These are phyloP conservation scores for Siniperca chuatsi DNA, from an alignment of 2,113 vertebrate genomes.

Conservation along the genomic window DNA sequence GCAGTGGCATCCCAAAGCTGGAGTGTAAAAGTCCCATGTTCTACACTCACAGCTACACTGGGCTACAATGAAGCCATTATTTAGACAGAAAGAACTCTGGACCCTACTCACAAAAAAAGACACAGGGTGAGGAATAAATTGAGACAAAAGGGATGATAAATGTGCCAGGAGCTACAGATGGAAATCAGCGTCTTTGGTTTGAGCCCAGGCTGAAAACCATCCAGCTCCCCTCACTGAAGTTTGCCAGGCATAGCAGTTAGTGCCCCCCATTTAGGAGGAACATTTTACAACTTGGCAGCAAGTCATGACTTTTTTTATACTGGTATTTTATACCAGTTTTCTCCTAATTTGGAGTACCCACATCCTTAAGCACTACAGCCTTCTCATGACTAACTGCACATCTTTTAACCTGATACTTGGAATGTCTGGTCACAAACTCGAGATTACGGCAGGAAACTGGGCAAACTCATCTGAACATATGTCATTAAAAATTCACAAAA, in stretches of 20 bases:
- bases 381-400: not conserved
- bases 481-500: not conserved
- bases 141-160: not conserved
- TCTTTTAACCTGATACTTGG: not conserved
- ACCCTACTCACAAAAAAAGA: not conserved
- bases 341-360: not conserved
- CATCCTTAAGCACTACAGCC: not conserved
- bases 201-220: slow-evolving; percentile 10
- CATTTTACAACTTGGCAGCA: not conserved
- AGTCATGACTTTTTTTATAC: not conserved
- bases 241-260: not conserved
- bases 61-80: not conserved
- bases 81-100: not conserved
- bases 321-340: not conserved
- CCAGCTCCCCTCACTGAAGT: not conserved
- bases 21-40: not conserved
- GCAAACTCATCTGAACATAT: not conserved
- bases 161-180: slow-evolving; percentile 27
- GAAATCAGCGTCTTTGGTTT: slow-evolving; percentile 20
- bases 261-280: not conserved
- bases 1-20: not conserved
- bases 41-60: not conserved
- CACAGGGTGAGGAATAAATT: not conserved
- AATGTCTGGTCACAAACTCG: not conserved
- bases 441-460: not conserved